Evolutionary conservation across 2,888 invertebrate species (phyloP).

Genomic region (Cepaea hortensis): DNA sequence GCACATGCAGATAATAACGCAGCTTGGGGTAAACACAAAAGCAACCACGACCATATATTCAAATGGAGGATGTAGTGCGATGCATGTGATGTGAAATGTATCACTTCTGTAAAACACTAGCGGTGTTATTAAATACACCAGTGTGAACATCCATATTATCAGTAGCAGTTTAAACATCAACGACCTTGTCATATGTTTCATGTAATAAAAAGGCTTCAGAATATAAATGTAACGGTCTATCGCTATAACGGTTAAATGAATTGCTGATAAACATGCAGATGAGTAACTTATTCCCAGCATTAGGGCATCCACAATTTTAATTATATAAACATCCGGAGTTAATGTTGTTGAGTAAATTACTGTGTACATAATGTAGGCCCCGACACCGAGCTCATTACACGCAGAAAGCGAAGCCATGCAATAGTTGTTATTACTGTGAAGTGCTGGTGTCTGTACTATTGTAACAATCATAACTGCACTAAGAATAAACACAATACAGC

Average conservation of each 20-base stretch:
- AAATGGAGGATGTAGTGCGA: background rate
- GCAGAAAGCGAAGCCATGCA: background rate
- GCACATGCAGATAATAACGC: background rate
- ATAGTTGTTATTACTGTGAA: background rate
- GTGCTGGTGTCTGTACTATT: background rate
- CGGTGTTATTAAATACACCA: background rate
- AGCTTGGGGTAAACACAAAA: background rate
- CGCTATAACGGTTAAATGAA: background rate
- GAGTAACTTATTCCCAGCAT: background rate
- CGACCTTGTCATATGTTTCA: background rate
- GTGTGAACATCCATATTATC: background rate
- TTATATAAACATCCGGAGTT: background rate
- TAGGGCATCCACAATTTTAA: background rate
- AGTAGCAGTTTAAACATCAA: background rate
- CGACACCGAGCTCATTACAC: background rate
- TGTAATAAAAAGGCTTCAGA: background rate
- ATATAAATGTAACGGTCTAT: constrained; percentile 10
- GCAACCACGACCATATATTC: background rate
- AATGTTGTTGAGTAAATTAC: background rate
- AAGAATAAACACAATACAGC: background rate
- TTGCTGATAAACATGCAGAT: background rate
- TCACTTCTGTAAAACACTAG: background rate
- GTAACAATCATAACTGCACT: background rate
- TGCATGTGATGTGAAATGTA: background rate
- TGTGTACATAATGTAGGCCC: background rate